These are phyloP conservation scores for Proterorhinus semilunaris DNA, from an alignment of 2,113 vertebrate genomes.

Conservation along the genomic window DNA sequence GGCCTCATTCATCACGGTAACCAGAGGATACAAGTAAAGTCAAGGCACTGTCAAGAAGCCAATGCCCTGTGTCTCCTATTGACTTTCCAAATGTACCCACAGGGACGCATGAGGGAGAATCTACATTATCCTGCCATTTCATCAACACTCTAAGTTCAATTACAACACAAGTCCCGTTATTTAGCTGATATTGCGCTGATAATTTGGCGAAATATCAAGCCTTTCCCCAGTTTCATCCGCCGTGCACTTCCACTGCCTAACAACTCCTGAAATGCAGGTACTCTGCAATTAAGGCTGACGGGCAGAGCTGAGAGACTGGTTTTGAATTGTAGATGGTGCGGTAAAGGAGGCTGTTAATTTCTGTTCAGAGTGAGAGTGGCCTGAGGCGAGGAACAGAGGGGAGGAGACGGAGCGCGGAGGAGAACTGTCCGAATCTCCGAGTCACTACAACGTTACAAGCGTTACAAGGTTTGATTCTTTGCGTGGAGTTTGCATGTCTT, in stretches of 20 bases:
- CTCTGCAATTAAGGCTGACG: slow-evolving; percentile 7
- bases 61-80: slow-evolving; percentile 31
- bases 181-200: no score
- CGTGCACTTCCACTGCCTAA: neutral
- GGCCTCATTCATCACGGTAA: slow-evolving; percentile 65
- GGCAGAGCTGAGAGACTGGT: neutral
- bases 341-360: slow-evolving; percentile 3
- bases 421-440: neutral
- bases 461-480: no score
- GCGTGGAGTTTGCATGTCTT: no score
- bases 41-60: slow-evolving; percentile 42
- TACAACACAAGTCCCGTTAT: no score
- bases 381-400: neutral
- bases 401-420: neutral
- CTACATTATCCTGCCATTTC: neutral
- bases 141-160: slow-evolving; percentile 9
- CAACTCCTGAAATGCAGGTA: neutral
- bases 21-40: slow-evolving; percentile 30
- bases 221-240: no score
- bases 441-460: no score
- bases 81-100: slow-evolving; percentile 31
- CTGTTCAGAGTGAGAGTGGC: neutral
- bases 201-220: no score
- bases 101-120: slow-evolving; percentile 10
- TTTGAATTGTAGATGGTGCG: neutral